phyloP scores from a whole-genome alignment of 2,888 invertebrate genomes.

The Drosophila picticornis region DNA sequence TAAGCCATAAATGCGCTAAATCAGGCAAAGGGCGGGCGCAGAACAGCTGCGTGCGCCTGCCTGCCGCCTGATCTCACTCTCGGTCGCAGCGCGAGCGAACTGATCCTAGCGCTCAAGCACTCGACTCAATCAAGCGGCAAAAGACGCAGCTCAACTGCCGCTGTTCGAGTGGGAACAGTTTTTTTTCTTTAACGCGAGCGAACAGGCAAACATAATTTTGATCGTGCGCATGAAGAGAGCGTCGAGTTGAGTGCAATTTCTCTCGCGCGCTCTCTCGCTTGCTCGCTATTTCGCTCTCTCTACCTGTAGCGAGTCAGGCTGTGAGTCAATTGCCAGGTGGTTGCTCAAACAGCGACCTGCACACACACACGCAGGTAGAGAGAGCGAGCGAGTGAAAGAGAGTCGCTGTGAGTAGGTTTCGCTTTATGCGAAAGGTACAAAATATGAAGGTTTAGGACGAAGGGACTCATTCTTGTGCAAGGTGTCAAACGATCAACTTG shows the following conservation, averaged over 20 bases:
- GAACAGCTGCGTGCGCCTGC: slow-evolving; percentile 28
- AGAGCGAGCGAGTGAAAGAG: slow-evolving; percentile 16
- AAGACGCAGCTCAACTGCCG: not conserved
- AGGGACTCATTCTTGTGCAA: slow-evolving; percentile 87
- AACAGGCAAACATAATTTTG: slow-evolving; percentile 19
- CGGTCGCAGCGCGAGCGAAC: slow-evolving; percentile 8
- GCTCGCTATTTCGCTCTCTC: slow-evolving; percentile 1
- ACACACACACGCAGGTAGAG: slow-evolving; percentile 23
- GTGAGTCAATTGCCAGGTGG: slow-evolving; percentile 44
- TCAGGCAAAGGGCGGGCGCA: slow-evolving; percentile 13
- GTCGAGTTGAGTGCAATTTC: slow-evolving; percentile 9
- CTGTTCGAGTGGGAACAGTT: slow-evolving; percentile 27
- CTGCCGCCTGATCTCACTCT: slow-evolving; percentile 7
- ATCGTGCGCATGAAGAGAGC: slow-evolving; percentile 6
- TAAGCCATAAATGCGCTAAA: slow-evolving; percentile 29
- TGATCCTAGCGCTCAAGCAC: slow-evolving; percentile 32
- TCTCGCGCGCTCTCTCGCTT: slow-evolving; percentile 1
- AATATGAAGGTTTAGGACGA: slow-evolving; percentile 86
- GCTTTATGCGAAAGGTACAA: slow-evolving; percentile 81
- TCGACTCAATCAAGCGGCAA: slow-evolving; percentile 17
- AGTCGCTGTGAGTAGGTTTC: slow-evolving; percentile 17
- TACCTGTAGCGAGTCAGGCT: slow-evolving; percentile 35
- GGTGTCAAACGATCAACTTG: slow-evolving; percentile 85
- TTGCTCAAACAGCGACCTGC: slow-evolving; percentile 27
- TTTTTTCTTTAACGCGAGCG: not conserved